Evolutionary conservation across 1,140 invertebrate genomes (phyloP).

Genomic region (Nasonia giraulti): DNA sequence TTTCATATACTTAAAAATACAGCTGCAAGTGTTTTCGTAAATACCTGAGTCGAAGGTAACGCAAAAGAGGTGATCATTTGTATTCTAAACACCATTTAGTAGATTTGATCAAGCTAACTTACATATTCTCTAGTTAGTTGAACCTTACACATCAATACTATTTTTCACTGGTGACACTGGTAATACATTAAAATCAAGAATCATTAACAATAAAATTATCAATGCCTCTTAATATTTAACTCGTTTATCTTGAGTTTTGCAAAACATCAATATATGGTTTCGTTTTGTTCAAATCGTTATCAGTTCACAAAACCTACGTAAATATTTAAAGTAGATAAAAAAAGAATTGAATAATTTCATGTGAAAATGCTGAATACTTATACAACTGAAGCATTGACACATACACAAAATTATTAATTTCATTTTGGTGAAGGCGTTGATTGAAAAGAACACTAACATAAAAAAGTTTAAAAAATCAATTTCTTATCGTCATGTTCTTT

Average conservation of each 20-base stretch:
- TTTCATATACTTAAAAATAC: constrained; percentile 27
- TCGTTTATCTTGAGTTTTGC: too few species aligned
- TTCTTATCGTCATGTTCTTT: neutral
- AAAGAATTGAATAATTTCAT: neutral
- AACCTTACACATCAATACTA: constrained; percentile 7
- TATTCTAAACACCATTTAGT: constrained; percentile 33
- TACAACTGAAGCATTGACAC: too few species aligned
- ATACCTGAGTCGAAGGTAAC: constrained; percentile 51
- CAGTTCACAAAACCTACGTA: too few species aligned
- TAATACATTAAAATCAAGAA: neutral
- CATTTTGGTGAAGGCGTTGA: too few species aligned
- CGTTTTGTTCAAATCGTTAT: too few species aligned
- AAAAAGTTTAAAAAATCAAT: too few species aligned
- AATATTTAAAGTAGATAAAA: neutral
- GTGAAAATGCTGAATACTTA: neutral
- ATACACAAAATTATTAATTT: too few species aligned
- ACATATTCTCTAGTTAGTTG: neutral
- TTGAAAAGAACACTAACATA: neutral
- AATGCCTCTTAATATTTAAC: neutral
- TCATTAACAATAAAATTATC: neutral
- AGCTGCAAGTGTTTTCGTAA: constrained; percentile 17
- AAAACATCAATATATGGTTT: too few species aligned
- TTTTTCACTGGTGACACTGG: constrained; percentile 7
- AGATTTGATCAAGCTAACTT: neutral
- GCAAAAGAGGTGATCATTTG: constrained; percentile 24